Evolutionary conservation across 2,797 vertebrate genomes (phyloP).

Genomic region (Nothura maculosa): DNA sequence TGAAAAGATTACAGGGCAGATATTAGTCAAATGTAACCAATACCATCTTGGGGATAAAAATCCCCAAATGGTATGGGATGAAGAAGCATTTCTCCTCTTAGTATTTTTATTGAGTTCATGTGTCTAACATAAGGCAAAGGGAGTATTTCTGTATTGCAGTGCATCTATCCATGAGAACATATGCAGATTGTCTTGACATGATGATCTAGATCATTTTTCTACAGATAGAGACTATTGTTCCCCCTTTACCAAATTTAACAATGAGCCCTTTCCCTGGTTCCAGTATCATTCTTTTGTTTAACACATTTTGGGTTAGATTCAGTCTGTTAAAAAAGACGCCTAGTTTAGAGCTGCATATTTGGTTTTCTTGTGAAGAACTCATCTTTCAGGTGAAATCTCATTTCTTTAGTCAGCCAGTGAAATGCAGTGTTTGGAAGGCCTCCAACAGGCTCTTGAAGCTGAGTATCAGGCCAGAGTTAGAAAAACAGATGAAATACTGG

Average conservation of each 20-base stretch:
- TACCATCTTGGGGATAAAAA: not conserved
- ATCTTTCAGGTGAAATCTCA: not conserved
- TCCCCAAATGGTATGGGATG: accelerated
- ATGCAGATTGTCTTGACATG: not conserved
- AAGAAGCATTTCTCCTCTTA: not conserved
- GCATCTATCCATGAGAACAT: not conserved
- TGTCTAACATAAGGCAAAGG: not conserved
- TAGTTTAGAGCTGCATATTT: not conserved
- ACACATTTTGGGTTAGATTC: not conserved
- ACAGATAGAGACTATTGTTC: not conserved
- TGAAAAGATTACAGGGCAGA: not conserved
- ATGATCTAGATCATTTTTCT: not conserved
- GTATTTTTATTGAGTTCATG: accelerated
- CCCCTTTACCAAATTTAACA: not conserved
- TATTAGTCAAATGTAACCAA: accelerated
- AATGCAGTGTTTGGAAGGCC: not conserved
- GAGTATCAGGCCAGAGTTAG: not conserved
- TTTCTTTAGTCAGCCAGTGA: not conserved
- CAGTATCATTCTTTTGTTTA: not conserved
- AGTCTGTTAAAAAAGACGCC: not conserved
- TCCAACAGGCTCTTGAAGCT: not conserved
- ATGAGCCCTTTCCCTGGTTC: not conserved
- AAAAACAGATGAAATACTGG: not conserved
- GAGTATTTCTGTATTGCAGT: not conserved
- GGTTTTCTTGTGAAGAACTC: not conserved